Conservation (phyloP, 1,140 invertebrate genomes). For the Drosophila nigrodunni region DNA sequence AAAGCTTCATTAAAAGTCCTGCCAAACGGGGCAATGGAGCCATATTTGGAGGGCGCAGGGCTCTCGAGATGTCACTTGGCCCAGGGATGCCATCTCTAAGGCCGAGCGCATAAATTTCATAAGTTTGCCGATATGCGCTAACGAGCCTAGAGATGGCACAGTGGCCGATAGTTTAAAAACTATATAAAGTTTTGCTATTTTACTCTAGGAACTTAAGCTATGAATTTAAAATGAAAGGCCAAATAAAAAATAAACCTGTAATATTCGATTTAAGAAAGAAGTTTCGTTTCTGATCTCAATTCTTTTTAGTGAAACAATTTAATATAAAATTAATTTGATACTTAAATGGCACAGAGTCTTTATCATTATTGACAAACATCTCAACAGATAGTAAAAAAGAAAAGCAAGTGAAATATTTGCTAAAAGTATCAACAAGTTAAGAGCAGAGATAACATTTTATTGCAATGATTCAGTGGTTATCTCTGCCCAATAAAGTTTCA, state of each 20-base stretch:
- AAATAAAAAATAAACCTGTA: too few species aligned
- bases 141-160: constrained; percentile 63
- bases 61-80: constrained; percentile 35
- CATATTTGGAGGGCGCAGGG: constrained; percentile 68
- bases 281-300: too few species aligned
- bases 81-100: constrained; percentile 59
- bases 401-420: neutral
- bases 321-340: too few species aligned
- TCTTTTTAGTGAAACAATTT: too few species aligned
- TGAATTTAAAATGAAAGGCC: too few species aligned
- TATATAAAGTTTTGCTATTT: too few species aligned
- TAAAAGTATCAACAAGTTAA: neutral
- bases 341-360: too few species aligned
- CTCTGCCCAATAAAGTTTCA: neutral
- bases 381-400: too few species aligned
- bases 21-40: constrained; percentile 67
- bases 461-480: neutral
- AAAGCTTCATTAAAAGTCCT: constrained; percentile 83
- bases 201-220: too few species aligned
- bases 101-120: constrained; percentile 75
- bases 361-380: too few species aligned
- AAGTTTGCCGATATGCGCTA: constrained; percentile 65
- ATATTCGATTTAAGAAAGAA: too few species aligned
- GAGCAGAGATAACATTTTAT: neutral
- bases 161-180: constrained; percentile 6